A percentile compares a stretch with the other conserved stretches of the same genome.
phyloP scores from a whole-genome alignment of 1,140 invertebrate species.

The Diorhabda elongata region DNA sequence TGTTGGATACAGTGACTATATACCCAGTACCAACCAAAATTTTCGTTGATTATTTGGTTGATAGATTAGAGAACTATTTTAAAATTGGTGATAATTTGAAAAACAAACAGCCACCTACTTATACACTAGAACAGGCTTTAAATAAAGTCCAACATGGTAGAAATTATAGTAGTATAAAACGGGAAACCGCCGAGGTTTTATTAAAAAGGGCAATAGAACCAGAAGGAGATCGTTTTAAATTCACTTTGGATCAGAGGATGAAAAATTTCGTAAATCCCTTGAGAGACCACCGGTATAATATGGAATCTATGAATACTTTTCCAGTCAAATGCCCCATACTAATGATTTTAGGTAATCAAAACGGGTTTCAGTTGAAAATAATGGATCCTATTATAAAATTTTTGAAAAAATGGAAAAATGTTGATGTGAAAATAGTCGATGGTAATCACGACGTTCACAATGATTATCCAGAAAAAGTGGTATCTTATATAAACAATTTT shows the following conservation, averaged over 20 bases:
- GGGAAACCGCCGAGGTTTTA: slow-evolving; percentile 49
- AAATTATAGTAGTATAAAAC: slow-evolving; percentile 33
- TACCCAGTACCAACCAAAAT: slow-evolving; percentile 35
- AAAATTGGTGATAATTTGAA: slow-evolving; percentile 38
- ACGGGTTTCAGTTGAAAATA: not conserved
- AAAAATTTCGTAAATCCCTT: slow-evolving; percentile 30
- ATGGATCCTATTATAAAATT: slow-evolving; percentile 15
- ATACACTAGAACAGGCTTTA: slow-evolving; percentile 54
- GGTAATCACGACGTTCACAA: slow-evolving; percentile 65
- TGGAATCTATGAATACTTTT: slow-evolving; percentile 39
- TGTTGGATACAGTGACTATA: slow-evolving; percentile 52
- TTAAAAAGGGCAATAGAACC: slow-evolving; percentile 49
- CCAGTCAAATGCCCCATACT: slow-evolving; percentile 40
- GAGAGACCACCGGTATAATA: slow-evolving; percentile 27
- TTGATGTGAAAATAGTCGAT: slow-evolving; percentile 45
- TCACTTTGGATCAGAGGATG: slow-evolving; percentile 35
- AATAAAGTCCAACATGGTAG: slow-evolving; percentile 46
- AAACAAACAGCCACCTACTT: slow-evolving; percentile 36
- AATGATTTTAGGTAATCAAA: slow-evolving; percentile 37
- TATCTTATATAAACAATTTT: slow-evolving; percentile 47
- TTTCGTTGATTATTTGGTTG: slow-evolving; percentile 35
- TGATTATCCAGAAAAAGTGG: slow-evolving; percentile 55
- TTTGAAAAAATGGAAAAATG: slow-evolving; percentile 34
- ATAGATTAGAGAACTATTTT: slow-evolving; percentile 38
- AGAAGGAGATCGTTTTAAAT: slow-evolving; percentile 42